Evolutionary conservation across 2,113 vertebrate species (phyloP).

Genomic region (Eurypyga helias): DNA sequence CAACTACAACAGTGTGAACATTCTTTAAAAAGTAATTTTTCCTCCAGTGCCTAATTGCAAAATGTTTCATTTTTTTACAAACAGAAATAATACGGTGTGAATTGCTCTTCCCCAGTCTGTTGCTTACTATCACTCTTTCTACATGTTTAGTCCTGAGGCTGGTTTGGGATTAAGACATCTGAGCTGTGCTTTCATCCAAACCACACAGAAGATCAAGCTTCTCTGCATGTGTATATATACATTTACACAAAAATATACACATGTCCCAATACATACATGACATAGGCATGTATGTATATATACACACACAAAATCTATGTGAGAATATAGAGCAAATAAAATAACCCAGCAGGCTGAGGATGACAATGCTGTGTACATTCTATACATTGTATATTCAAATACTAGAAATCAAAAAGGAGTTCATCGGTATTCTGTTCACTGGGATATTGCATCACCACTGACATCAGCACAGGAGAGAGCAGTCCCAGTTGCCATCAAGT

Average conservation of each 20-base stretch:
- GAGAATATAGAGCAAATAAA: not conserved
- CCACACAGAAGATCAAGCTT: not conserved
- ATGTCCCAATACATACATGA: not conserved
- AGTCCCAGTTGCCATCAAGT: not conserved
- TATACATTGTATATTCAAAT: not conserved
- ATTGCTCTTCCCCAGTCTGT: not conserved
- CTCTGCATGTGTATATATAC: too few relatives aligned
- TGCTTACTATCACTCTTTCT: not conserved
- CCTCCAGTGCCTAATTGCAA: not conserved
- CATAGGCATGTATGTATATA: not conserved
- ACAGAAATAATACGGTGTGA: too few relatives aligned
- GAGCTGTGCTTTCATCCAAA: not conserved
- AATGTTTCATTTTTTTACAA: too few relatives aligned
- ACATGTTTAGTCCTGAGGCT: not conserved
- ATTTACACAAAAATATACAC: not conserved
- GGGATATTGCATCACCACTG: not conserved
- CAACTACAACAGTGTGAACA: not conserved
- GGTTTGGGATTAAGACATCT: not conserved
- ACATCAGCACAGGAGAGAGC: not conserved
- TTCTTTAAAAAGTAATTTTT: not conserved
- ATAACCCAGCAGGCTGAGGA: not conserved
- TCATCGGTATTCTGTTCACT: not conserved
- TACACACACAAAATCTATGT: accelerated
- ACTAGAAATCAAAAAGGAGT: not conserved
- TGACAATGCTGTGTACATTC: not conserved